Evolutionary conservation across 2,113 vertebrate genomes (phyloP).

Genomic region (Nansenia antarctica): DNA sequence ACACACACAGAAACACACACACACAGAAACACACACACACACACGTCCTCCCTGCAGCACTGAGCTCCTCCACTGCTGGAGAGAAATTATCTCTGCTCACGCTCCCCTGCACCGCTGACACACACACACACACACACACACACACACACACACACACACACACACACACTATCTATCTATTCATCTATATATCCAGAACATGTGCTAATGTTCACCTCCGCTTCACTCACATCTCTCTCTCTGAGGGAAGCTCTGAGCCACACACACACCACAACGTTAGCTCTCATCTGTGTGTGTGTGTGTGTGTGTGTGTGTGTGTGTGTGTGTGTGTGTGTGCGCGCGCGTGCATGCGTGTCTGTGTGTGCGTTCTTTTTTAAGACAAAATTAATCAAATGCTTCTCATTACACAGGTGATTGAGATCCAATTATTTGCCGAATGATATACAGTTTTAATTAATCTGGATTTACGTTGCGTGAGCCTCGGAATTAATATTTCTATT

Average conservation of each 20-base stretch:
- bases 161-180: not conserved
- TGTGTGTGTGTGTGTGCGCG: too few species aligned
- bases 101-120: constrained; percentile 24
- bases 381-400: constrained; percentile 64
- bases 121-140: constrained; percentile 22
- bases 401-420: constrained; percentile 71
- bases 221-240: constrained; percentile 32
- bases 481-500: constrained; percentile 50
- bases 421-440: constrained; percentile 63
- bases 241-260: constrained; percentile 16
- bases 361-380: constrained; percentile 19
- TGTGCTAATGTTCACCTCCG: constrained; percentile 31
- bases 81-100: constrained; percentile 40
- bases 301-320: too few species aligned
- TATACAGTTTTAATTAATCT: constrained; percentile 66
- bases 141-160: constrained; percentile 7
- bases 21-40: not conserved
- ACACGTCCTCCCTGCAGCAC: not conserved
- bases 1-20: not conserved
- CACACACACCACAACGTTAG: constrained; percentile 12
- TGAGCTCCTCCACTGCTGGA: constrained; percentile 13
- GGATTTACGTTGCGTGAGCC: constrained; percentile 58
- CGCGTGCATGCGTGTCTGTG: too few species aligned
- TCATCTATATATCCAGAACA: constrained; percentile 18
- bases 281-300: constrained; percentile 19